These are phyloP conservation scores for Hypanus sabinus DNA, from an alignment of 2,113 vertebrate genomes.

Conservation along the genomic window DNA sequence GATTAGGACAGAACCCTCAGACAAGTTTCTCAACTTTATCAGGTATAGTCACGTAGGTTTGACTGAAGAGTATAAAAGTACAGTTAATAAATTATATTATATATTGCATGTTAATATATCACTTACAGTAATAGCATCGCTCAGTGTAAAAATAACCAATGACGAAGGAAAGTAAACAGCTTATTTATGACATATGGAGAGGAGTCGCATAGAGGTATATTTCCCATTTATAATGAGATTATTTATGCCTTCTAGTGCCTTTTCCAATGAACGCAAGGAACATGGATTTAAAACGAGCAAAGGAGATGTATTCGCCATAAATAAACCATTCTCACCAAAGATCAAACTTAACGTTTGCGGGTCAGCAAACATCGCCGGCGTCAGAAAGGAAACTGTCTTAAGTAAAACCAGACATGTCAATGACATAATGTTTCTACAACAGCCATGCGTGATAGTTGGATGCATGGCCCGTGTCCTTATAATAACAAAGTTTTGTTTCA, in stretches of 20 bases:
- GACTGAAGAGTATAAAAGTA: background rate
- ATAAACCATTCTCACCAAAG: background rate
- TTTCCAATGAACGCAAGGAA: background rate
- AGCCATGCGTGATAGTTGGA: background rate
- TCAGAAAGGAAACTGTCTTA: slow-evolving; percentile 15
- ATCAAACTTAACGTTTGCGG: background rate
- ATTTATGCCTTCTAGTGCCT: background rate
- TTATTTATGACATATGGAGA: background rate
- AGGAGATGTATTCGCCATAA: background rate
- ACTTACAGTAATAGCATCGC: background rate
- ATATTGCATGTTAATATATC: background rate
- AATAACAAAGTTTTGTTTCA: background rate
- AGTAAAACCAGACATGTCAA: slow-evolving; percentile 30
- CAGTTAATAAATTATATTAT: background rate
- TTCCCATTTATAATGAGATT: background rate
- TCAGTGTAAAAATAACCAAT: background rate
- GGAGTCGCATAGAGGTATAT: background rate
- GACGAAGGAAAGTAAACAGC: background rate
- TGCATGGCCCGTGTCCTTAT: too few relatives aligned
- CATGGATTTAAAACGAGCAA: background rate
- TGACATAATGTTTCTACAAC: slow-evolving; percentile 30
- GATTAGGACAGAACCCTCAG: background rate
- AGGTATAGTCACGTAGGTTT: background rate
- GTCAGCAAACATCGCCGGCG: background rate
- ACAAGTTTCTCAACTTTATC: too few relatives aligned